A percentile compares a stretch with the other conserved stretches of the same genome.
Conservation (phyloP, 2,113 vertebrate genomes). For the Dolichotis patagonum region DNA sequence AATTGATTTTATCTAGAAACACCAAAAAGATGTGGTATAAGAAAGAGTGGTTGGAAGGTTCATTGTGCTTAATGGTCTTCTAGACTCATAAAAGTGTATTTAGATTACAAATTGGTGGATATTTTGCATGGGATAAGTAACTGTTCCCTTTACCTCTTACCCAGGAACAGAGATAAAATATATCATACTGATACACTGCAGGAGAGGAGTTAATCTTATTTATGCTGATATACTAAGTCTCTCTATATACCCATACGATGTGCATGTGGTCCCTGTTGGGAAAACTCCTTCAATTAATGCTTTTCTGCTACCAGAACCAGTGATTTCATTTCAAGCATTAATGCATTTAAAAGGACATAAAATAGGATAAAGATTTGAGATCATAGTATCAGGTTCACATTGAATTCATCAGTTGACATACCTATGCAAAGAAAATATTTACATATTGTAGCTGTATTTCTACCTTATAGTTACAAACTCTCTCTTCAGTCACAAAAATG, state of each 20-base stretch:
- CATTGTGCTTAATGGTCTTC: background rate
- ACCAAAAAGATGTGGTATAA: background rate
- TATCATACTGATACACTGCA: background rate
- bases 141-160: background rate
- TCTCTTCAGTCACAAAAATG: slow-evolving; percentile 20
- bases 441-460: background rate
- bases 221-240: background rate
- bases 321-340: background rate
- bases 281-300: background rate
- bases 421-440: background rate
- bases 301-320: background rate
- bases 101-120: background rate
- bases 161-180: background rate
- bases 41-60: background rate
- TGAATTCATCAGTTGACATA: background rate
- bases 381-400: background rate
- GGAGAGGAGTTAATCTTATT: background rate
- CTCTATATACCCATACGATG: background rate
- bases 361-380: background rate
- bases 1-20: background rate
- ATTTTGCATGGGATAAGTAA: background rate
- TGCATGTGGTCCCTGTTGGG: background rate
- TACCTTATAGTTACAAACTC: background rate
- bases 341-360: background rate
- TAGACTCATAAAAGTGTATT: background rate